Evolutionary conservation across 2,888 invertebrate species (phyloP), one percentile per base, ranked within the genome.

Genomic region (Orchesella flavescens): DNA sequence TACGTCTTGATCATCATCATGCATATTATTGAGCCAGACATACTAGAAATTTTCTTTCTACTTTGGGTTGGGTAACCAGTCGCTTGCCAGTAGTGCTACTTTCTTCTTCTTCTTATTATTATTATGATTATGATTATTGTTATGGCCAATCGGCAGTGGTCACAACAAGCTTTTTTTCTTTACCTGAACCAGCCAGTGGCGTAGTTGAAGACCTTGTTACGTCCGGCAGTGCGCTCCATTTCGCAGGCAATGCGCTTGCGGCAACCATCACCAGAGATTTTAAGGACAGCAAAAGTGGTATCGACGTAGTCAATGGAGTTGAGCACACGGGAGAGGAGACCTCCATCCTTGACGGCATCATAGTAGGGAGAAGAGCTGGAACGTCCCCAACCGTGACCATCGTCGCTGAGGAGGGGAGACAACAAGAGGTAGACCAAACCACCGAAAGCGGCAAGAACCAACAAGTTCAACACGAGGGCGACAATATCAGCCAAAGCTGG

Each of bases 301-400:
- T 88, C 88, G 68, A 88, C 88, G 87, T 88, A 88, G 87, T 88
- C 88, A 76, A 88, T 88, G 87, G 86, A 86, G 87, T 88, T 88
- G 83, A 88, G 88, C 76, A 88, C 88, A 71, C 86, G 85, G 85
- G 87, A 87, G 79, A 88, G 84, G 76, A 88, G 86, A 85, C 88
- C 88, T 72, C 87, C 87, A 75, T 88, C 88, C 87, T 88, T 88
- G 84, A 88, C 79, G 83, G 88, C 88, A 83, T 88, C 88, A 76
- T 86, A 88, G 87, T 88, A 88, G 10, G 88, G 88, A 68, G 88
- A 87, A 59, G 79, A 82, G 82, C 83, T 79, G 81, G 88, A 85
- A 81, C 88, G 87, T 44, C 88, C 88, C 88, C 88, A 88, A 77
- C 87, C 87, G 75, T 88, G 87, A 53, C 88, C 87, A 66, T 87